A percentile compares a stretch with the other conserved stretches of the same genome.
Evolutionary conservation across 2,888 invertebrate genomes (phyloP).

Genomic region (Hesperia comma): DNA sequence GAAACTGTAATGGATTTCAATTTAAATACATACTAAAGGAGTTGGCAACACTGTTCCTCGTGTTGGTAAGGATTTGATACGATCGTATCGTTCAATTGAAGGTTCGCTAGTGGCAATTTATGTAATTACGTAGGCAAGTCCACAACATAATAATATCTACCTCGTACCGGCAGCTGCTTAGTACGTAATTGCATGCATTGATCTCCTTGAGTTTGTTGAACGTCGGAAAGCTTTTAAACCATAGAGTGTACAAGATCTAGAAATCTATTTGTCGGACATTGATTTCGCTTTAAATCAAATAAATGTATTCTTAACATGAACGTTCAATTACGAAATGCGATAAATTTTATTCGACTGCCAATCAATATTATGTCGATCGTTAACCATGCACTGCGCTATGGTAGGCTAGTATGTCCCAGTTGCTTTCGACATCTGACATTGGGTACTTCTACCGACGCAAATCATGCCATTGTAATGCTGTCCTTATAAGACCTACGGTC

Average conservation of each 20-base stretch:
- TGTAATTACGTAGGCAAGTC: conserved; percentile 59
- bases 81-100: conserved; percentile 40
- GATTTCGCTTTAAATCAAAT: conserved; percentile 3
- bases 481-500: conserved; percentile 31
- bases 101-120: conserved; percentile 52
- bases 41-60: background rate
- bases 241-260: conserved; percentile 8
- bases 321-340: conserved; percentile 34
- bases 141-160: conserved; percentile 49
- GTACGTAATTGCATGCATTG: conserved; percentile 68
- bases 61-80: conserved; percentile 6
- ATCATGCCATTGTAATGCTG: conserved; percentile 32
- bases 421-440: conserved; percentile 67
- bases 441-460: conserved; percentile 51
- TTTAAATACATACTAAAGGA: background rate
- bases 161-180: conserved; percentile 45
- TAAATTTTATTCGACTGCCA: conserved; percentile 29
- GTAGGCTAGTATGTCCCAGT: conserved; percentile 52
- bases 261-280: conserved; percentile 1
- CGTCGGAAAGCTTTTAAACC: conserved; percentile 59
- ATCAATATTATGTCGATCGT: conserved; percentile 29
- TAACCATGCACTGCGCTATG: conserved; percentile 39
- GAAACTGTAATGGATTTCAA: background rate
- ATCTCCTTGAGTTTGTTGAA: conserved; percentile 78
- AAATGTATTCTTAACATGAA: conserved; percentile 22